These are phyloP conservation scores for Vombatus ursinus DNA, from an alignment of 2,113 vertebrate species.

Conservation along the genomic window DNA sequence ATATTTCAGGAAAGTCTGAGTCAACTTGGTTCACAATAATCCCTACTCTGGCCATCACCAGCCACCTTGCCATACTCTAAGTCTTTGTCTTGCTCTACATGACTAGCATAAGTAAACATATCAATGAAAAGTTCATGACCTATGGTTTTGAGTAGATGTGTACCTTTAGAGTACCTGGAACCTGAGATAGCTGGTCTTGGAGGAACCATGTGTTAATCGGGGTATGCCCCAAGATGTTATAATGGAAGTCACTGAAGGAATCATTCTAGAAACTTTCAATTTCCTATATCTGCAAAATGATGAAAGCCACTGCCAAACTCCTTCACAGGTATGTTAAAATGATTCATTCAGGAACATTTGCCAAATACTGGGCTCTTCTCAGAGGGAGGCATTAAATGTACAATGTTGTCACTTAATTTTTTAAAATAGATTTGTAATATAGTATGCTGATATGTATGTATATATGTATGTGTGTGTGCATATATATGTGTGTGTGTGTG, in stretches of 20 bases:
- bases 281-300: accelerated
- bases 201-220: neutral
- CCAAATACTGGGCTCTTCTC: neutral
- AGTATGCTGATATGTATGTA: neutral
- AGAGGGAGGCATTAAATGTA: accelerated
- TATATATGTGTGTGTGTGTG: too few relatives aligned
- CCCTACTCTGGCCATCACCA: neutral
- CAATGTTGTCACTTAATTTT: accelerated
- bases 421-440: neutral
- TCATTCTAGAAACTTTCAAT: neutral
- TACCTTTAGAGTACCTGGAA: neutral
- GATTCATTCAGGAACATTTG: neutral
- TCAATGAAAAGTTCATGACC: neutral
- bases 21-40: neutral
- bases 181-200: neutral
- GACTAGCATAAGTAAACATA: neutral
- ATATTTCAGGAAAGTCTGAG: neutral
- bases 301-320: neutral
- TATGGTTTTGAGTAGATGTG: neutral
- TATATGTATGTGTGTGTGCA: too few relatives aligned
- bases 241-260: neutral
- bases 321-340: too few relatives aligned
- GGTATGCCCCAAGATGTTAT: neutral
- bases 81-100: neutral
- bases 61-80: neutral